Conservation (phyloP, 2,888 invertebrate genomes). For the Drosophila meridiana region DNA sequence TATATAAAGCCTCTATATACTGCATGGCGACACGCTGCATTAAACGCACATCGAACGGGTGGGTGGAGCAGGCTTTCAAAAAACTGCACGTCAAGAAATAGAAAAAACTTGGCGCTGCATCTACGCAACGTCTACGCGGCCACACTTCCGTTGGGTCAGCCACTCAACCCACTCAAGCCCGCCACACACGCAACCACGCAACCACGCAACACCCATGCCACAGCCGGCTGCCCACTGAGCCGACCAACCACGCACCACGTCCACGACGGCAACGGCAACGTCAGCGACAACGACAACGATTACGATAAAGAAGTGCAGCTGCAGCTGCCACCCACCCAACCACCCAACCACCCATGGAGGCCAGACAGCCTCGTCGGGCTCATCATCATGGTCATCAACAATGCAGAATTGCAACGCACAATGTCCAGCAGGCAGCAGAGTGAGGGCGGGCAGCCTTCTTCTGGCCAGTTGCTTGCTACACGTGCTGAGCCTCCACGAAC, state of each 20-base stretch:
- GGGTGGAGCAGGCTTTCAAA: constrained; percentile 13
- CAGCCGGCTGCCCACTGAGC: constrained; percentile 32
- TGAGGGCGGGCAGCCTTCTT: constrained; percentile 33
- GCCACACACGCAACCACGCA: neutral
- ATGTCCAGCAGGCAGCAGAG: constrained; percentile 28
- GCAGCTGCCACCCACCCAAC: constrained; percentile 40
- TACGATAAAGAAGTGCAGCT: constrained; percentile 61
- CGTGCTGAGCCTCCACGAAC: constrained; percentile 77
- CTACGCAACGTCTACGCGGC: constrained; percentile 77
- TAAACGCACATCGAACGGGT: constrained; percentile 43
- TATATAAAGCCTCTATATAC: constrained; percentile 62
- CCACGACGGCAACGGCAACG: constrained; percentile 29
- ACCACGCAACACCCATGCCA: constrained; percentile 10
- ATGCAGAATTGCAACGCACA: constrained; percentile 54
- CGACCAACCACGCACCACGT: constrained; percentile 72
- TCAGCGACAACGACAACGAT: constrained; percentile 21
- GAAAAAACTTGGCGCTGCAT: constrained; percentile 73
- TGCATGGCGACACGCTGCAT: constrained; percentile 37
- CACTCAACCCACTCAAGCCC: constrained; percentile 12
- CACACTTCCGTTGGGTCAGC: constrained; percentile 62
- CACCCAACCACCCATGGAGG: constrained; percentile 17
- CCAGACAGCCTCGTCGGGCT: constrained; percentile 33
- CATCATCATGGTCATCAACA: constrained; percentile 39
- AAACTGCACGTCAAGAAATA: constrained; percentile 65
- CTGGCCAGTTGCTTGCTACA: constrained; percentile 75